Evolutionary conservation across 2,797 vertebrate species (phyloP), one percentile per base, ranked within the genome.

Genomic region (Catostomus latipinnis): DNA sequence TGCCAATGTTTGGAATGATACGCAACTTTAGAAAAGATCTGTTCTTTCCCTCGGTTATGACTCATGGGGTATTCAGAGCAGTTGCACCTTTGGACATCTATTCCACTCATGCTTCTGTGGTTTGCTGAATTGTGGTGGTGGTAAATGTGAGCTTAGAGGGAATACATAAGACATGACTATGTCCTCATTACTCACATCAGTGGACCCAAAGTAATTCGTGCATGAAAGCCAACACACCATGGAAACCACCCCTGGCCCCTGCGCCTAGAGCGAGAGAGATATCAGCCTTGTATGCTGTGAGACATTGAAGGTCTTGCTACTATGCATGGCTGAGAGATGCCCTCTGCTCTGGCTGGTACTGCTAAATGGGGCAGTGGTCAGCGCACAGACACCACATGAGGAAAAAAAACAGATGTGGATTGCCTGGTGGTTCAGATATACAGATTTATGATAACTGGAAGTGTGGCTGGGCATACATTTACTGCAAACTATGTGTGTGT

Each of bases 381-480:
- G 86, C 86, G 87, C 85, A 89, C 89, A 91, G 89, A 90, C 87
- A 91, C 86, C 85, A 90, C 90, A 90, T 88, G 91, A 93, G 88
- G 90, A 91, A 93, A 91, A 84, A 89, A 92, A 91, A 94, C 90
- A 93, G 91, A 94, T 93, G 92, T 90, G 90, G 90, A 90, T 87
- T 90, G 90, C 92, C 91, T 92, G 91, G 91, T 90, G 93, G 91
- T 89, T 90, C 92, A 88, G 90, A 93, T 93, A 92, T 93, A 90
- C 92, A 93, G 92, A 94, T 94, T 93, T 92, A 93, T 93, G 91
- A 92, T 88, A 89, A 91, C 90, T 91, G 89, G 88, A 91, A 90
- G 90, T 86, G 67, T 74, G 77, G 87, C 85, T 87, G 85, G 73
- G 90, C 87, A 89, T 90, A 89, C 92, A 85, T 79, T 61, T 86